Conservation (phyloP, 2,888 invertebrate genomes). For the Carabus problematicus region DNA sequence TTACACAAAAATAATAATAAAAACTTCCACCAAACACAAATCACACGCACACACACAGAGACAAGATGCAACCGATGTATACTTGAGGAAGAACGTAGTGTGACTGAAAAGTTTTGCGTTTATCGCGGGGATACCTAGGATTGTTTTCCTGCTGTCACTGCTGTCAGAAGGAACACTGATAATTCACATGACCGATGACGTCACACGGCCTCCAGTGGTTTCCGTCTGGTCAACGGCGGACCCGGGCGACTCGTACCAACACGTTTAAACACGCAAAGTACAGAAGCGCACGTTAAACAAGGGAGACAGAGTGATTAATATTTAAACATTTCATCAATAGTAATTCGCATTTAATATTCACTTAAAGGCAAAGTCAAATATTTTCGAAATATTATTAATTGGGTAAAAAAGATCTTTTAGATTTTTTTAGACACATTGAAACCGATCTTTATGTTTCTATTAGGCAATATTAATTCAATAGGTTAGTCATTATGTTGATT, state of each 20-base stretch:
- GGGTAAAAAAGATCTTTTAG: no score
- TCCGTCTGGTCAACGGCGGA: conserved; percentile 35
- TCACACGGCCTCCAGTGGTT: conserved; percentile 48
- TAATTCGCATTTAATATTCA: no score
- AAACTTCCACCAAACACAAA: conserved; percentile 1
- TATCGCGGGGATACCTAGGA: conserved; percentile 48
- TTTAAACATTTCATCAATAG: background rate
- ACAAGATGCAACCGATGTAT: background rate
- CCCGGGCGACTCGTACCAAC: conserved; percentile 25
- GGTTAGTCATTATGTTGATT: no score
- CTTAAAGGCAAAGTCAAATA: no score
- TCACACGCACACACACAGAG: no score
- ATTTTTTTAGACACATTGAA: no score
- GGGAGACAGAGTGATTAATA: background rate
- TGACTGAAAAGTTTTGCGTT: conserved; percentile 2
- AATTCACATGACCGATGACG: conserved; percentile 58
- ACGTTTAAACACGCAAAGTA: conserved; percentile 3
- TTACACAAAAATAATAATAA: background rate
- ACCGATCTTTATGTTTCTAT: no score
- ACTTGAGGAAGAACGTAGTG: conserved; percentile 1
- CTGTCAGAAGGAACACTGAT: conserved; percentile 50
- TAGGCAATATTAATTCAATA: no score
- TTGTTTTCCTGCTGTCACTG: conserved; percentile 53
- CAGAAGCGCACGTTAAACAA: conserved; percentile 23
- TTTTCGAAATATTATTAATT: no score